Conservation (phyloP, 2,113 vertebrate genomes). For the Falcunculus frontatus region DNA sequence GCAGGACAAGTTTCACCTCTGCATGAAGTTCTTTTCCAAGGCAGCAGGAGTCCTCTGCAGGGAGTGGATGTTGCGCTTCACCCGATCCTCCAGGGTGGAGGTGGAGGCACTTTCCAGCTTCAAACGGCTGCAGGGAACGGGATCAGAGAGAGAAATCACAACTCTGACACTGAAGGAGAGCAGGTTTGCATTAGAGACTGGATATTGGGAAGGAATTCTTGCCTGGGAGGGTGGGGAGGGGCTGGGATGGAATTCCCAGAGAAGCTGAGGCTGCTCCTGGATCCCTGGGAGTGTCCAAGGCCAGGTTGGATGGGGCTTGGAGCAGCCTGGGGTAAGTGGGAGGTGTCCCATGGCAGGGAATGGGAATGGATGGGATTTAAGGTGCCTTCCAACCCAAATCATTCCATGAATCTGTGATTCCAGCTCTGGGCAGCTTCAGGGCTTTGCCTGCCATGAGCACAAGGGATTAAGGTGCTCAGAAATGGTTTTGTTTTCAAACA, state of each 20-base stretch:
- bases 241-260: neutral
- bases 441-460: neutral
- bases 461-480: neutral
- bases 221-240: neutral
- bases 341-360: neutral
- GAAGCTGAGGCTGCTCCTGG: neutral
- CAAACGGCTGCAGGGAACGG: conserved; percentile 74
- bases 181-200: fast-evolving
- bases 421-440: neutral
- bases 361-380: neutral
- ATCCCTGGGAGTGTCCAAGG: neutral
- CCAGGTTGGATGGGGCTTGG: neutral
- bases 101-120: conserved; percentile 89
- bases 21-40: conserved; percentile 93
- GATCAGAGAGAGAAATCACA: neutral
- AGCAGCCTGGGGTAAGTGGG: fast-evolving
- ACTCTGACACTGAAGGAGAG: fast-evolving
- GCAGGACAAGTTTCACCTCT: conserved; percentile 67
- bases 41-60: conserved; percentile 89
- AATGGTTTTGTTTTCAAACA: neutral
- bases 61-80: conserved; percentile 95
- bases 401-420: neutral
- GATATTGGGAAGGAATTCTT: neutral
- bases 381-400: neutral
- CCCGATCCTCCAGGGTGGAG: conserved; percentile 88